Evolutionary conservation across 2,113 vertebrate genomes (phyloP).

Genomic region (Dromiciops gliroides): DNA sequence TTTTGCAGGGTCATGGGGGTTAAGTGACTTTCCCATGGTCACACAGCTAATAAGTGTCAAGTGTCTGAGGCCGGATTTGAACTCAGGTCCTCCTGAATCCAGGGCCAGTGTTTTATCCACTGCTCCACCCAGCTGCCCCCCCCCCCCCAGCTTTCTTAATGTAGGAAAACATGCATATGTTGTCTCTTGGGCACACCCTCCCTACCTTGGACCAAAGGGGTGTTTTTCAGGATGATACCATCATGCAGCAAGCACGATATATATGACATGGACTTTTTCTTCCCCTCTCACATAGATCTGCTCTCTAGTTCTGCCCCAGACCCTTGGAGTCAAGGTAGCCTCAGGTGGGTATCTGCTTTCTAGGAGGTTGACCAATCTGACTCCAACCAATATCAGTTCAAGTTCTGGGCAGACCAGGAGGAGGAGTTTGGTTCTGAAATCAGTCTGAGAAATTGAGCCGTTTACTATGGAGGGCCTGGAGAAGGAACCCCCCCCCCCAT

Average conservation of each 20-base stretch:
- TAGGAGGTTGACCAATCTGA: conserved; percentile 11
- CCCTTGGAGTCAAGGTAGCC: conserved; percentile 30
- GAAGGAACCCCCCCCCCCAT: neutral
- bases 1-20: no score
- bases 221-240: conserved; percentile 18
- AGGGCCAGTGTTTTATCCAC: no score
- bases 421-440: neutral
- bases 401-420: conserved; percentile 12
- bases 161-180: neutral
- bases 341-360: conserved; percentile 60
- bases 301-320: conserved; percentile 30
- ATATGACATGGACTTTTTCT: conserved; percentile 31
- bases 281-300: conserved; percentile 44
- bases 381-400: neutral
- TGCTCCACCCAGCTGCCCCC: no score
- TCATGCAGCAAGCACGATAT: conserved; percentile 4
- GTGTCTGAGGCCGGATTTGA: no score
- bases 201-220: neutral
- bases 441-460: neutral
- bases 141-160: neutral
- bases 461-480: neutral
- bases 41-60: no score
- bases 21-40: no score
- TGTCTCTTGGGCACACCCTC: neutral
- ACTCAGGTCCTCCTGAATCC: no score